Conservation (phyloP, 1,140 invertebrate genomes). For the Drosophila elegans region DNA sequence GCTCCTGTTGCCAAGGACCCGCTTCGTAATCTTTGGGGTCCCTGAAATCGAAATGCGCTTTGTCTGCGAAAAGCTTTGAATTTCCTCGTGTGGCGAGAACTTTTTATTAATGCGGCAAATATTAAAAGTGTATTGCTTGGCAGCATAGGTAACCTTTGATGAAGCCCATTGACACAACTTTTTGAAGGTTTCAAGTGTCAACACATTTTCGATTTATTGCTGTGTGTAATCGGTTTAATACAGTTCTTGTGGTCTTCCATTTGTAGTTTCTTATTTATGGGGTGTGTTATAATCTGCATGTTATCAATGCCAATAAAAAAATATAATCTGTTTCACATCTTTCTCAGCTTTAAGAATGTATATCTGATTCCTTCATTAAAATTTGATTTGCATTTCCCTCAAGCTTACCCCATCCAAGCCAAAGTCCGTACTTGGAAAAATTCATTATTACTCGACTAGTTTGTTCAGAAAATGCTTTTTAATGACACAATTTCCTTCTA, state of each 20-base stretch:
- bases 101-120: slow-evolving; percentile 41
- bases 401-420: background rate
- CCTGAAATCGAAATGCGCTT: slow-evolving; percentile 18
- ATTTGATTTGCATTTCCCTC: background rate
- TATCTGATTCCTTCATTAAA: no score
- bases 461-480: slow-evolving; percentile 53
- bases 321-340: no score
- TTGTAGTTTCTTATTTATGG: background rate
- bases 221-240: slow-evolving; percentile 23
- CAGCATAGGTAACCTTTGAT: slow-evolving; percentile 32
- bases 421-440: slow-evolving; percentile 4
- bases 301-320: no score
- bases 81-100: slow-evolving; percentile 3
- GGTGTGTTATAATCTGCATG: no score
- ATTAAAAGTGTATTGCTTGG: slow-evolving; percentile 21
- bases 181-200: slow-evolving; percentile 17
- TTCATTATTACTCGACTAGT: slow-evolving; percentile 21
- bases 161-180: slow-evolving; percentile 8
- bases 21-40: slow-evolving; percentile 8
- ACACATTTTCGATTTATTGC: slow-evolving; percentile 21
- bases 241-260: background rate
- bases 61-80: slow-evolving; percentile 8
- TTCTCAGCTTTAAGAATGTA: no score
- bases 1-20: slow-evolving; percentile 42
- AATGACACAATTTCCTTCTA: slow-evolving; percentile 49